Conservation (phyloP, 2,888 invertebrate genomes). For the Harmothoe impar region DNA sequence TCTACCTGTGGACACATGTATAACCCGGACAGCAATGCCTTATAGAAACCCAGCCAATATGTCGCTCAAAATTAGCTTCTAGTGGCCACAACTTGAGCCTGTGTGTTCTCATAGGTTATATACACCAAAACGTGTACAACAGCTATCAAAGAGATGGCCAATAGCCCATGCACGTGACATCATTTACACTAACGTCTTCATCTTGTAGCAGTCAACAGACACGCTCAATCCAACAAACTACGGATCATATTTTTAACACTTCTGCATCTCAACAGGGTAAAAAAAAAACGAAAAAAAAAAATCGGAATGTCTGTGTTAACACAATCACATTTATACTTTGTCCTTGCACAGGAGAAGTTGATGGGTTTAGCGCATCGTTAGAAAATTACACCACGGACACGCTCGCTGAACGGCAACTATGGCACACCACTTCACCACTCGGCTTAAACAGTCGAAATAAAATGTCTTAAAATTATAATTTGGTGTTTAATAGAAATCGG, state of each 20-base stretch:
- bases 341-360: constrained; percentile 22
- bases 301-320: constrained; percentile 59
- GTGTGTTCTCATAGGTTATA: too few relatives aligned
- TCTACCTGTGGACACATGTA: too few relatives aligned
- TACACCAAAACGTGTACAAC: too few relatives aligned
- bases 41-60: too few relatives aligned
- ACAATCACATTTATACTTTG: constrained; percentile 51
- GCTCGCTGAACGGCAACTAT: not conserved
- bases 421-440: not conserved
- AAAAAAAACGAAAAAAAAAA: not conserved
- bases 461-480: too few relatives aligned
- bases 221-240: not conserved
- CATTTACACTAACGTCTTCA: not conserved
- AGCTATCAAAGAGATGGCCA: too few relatives aligned
- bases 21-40: too few relatives aligned
- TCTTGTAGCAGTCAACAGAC: not conserved
- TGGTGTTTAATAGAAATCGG: too few relatives aligned
- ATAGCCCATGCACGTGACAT: not conserved
- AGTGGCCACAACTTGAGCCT: too few relatives aligned
- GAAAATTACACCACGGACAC: not conserved
- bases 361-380: not conserved
- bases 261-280: constrained; percentile 4
- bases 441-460: too few relatives aligned
- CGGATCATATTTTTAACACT: not conserved
- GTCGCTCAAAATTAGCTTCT: too few relatives aligned